phyloP scores from a whole-genome alignment of 1,140 invertebrate species.

The Rhopalosiphum maidis region DNA sequence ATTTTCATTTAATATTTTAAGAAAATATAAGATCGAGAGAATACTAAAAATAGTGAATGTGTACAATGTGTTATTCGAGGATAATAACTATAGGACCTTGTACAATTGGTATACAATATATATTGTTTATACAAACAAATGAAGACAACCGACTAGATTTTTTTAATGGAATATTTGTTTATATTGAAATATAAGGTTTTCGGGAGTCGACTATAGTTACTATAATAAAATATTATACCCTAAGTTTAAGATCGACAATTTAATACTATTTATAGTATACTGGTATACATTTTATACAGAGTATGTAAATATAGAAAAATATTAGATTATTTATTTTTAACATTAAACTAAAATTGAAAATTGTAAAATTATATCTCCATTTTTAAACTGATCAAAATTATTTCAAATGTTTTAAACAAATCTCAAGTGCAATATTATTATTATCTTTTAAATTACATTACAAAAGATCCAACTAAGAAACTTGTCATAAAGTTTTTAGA shows the following conservation, averaged over 20 bases:
- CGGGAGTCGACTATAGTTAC: too few relatives aligned
- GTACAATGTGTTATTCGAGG: background rate
- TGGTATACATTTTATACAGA: too few relatives aligned
- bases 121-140: background rate
- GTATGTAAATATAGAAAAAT: background rate
- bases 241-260: too few relatives aligned
- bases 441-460: background rate
- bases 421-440: background rate
- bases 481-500: background rate
- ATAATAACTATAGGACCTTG: background rate
- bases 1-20: background rate
- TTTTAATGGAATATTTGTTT: background rate
- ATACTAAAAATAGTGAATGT: background rate
- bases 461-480: background rate
- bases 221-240: too few relatives aligned
- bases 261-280: background rate
- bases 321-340: background rate
- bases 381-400: background rate
- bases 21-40: background rate
- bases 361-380: background rate
- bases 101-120: background rate
- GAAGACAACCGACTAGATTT: background rate
- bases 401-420: background rate
- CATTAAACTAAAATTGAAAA: too few relatives aligned
- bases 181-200: background rate